Percentiles rank a stretch among this genome's conserved stretches.
Conservation (phyloP, 2,888 invertebrate species). For the Temnothorax unifasciatus region DNA sequence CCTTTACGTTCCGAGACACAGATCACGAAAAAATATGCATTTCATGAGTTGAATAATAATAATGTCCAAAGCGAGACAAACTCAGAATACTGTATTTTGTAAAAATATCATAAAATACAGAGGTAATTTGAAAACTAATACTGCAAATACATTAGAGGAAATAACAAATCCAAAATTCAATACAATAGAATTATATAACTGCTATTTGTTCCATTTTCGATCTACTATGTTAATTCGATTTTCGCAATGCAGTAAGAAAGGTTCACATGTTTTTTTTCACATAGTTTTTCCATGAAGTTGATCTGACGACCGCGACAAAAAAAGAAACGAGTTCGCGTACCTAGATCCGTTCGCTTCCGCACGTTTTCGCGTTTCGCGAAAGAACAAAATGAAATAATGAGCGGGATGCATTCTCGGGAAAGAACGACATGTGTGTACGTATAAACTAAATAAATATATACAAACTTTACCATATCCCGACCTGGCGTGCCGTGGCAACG, state of each 20-base stretch:
- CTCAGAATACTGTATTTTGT: background rate
- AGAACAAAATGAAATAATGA: slow-evolving; percentile 16
- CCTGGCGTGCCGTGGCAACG: slow-evolving; percentile 5
- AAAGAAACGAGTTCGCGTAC: slow-evolving; percentile 3
- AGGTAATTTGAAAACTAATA: background rate
- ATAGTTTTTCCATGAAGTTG: background rate
- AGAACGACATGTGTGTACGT: background rate
- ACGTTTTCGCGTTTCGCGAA: background rate
- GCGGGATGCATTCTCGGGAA: background rate
- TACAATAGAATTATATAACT: background rate
- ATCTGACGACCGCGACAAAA: background rate
- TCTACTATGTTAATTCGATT: no score
- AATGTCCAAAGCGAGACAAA: no score
- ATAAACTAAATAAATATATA: background rate
- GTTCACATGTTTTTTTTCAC: background rate
- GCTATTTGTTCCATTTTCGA: background rate
- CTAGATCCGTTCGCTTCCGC: background rate
- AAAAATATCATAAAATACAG: background rate
- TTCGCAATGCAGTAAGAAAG: background rate
- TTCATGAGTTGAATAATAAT: slow-evolving; percentile 3
- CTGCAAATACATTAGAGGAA: background rate
- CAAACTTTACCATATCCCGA: slow-evolving; percentile 24
- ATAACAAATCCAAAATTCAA: background rate
- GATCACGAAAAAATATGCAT: slow-evolving; percentile 9
- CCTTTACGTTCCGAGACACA: background rate